These are phyloP conservation scores for Bucco capensis DNA, from an alignment of 2,113 vertebrate species.

Conservation along the genomic window DNA sequence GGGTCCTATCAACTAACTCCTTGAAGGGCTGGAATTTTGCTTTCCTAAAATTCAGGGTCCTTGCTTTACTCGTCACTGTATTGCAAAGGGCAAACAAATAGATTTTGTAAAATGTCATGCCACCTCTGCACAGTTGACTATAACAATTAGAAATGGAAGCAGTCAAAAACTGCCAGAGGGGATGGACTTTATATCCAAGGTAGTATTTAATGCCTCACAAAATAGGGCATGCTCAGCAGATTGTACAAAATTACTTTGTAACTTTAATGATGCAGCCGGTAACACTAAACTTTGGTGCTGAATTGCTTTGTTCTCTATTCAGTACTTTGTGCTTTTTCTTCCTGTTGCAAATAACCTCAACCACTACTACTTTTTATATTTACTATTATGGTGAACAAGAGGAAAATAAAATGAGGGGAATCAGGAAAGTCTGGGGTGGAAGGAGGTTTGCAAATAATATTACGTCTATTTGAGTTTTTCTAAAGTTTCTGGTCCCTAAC, in stretches of 20 bases:
- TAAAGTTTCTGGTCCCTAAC: not conserved
- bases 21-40: no score
- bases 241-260: conserved; percentile 2
- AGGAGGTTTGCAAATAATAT: not conserved
- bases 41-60: no score
- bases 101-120: not conserved
- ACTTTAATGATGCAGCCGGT: not conserved
- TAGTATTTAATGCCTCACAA: conserved; percentile 2
- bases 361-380: not conserved
- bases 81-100: not conserved
- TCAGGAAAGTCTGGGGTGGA: not conserved
- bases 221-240: not conserved
- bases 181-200: not conserved
- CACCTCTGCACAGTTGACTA: not conserved
- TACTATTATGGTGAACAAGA: not conserved
- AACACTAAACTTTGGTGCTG: not conserved
- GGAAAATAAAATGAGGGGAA: not conserved
- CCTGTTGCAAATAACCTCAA: not conserved
- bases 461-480: not conserved
- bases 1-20: no score
- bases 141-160: conserved; percentile 3
- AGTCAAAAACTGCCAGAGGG: not conserved
- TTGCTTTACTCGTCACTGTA: no score
- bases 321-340: not conserved
- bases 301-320: not conserved